Percentiles rank a stretch among this genome's conserved stretches.
These are phyloP conservation scores for Odontamblyopus rebecca DNA, from an alignment of 2,797 vertebrate species.

Conservation along the genomic window DNA sequence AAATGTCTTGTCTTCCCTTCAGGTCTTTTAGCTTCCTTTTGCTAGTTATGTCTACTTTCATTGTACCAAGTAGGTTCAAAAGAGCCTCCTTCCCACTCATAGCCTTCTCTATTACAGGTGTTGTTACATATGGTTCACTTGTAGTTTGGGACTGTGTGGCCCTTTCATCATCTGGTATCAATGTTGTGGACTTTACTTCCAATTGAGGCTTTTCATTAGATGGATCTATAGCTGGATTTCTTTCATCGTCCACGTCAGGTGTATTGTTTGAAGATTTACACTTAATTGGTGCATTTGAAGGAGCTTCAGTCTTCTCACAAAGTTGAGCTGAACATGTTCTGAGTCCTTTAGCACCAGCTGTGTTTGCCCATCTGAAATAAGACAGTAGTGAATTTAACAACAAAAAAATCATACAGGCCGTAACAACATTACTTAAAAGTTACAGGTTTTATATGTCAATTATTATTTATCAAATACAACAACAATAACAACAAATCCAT, in stretches of 20 bases:
- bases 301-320: slow-evolving; percentile 56
- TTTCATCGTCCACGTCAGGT: slow-evolving; percentile 8
- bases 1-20: slow-evolving; percentile 48
- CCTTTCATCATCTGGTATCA: slow-evolving; percentile 24
- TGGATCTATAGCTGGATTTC: slow-evolving; percentile 6
- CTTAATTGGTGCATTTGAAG: slow-evolving; percentile 22
- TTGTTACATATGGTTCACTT: slow-evolving; percentile 11
- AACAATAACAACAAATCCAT: not conserved
- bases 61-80: slow-evolving; percentile 80
- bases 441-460: not conserved
- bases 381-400: not conserved
- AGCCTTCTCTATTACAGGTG: slow-evolving; percentile 1
- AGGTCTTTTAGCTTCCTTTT: slow-evolving; percentile 68
- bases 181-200: not conserved
- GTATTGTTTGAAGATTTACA: slow-evolving; percentile 13
- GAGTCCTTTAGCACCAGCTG: slow-evolving; percentile 43
- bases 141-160: not conserved
- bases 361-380: slow-evolving; percentile 48
- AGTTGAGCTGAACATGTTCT: slow-evolving; percentile 44
- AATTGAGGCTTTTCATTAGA: slow-evolving; percentile 9
- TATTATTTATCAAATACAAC: not conserved
- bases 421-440: not conserved
- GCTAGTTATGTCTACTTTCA: slow-evolving; percentile 87
- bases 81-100: slow-evolving; percentile 77
- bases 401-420: not conserved